Evolutionary conservation across 2,113 vertebrate genomes (phyloP), one percentile per base, ranked within the genome.

Genomic region (Perca flavescens): DNA sequence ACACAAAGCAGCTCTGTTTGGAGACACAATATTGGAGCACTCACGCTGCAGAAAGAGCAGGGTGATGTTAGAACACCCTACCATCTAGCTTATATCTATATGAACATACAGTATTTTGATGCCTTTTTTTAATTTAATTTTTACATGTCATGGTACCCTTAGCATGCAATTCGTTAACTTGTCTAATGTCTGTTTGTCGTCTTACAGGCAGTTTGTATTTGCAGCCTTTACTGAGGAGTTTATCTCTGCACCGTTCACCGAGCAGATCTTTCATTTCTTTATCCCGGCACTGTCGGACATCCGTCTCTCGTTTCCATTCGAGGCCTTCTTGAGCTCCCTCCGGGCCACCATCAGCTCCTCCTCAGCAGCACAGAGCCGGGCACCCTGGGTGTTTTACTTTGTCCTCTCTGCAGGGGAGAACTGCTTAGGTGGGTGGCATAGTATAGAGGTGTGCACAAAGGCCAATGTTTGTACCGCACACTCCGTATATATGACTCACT

Each of bases 341-440:
- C 94, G 96, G 92, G 66, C 85, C 84, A 93, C 92, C 52, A 92
- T 96, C 72, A 53, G 74, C 56, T 88, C 92, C 21, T 90, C 86
- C 22, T 88, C 94, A 14, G 74, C 88, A 16, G 80, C 90, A 69
- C 89, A 92, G 36, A 93, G 90, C 76, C 91, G 93, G 83, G 97
- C 97, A 0, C 98, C 98, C 0, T 98, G 98, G 97, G 96, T 99
- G 72, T 97, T 99, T 87, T 99, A 99, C 92, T 98, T 98, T 69
- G 97, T 98, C 68, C 95, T 99, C 73, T 97, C 96, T 62, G 96
- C 95, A 54, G 98, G 98, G 43, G 97, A 99, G 92, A 97, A 94
- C 1, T 94, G 96, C 16, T 90, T 99, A 85, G 96, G 98, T 99
- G 90, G 88, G 96, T 84, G 61, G 36, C 11, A 21, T 46, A 67